Evolutionary conservation across 1,140 invertebrate species (phyloP), one percentile per base, ranked within the genome.

Genomic region (Leptinotarsa lineolata): DNA sequence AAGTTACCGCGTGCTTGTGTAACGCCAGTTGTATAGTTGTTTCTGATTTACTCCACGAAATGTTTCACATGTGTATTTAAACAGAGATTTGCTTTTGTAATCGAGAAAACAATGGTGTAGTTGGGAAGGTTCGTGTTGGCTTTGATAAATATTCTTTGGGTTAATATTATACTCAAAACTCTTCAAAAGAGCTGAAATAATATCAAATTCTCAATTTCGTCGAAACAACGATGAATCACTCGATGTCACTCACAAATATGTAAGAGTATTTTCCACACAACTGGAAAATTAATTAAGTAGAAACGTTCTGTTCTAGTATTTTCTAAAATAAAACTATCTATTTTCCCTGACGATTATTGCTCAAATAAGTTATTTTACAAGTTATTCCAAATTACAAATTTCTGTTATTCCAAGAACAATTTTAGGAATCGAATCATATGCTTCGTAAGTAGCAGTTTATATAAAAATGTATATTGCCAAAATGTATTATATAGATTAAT

Each of bases 391-490:
- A 39, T 39, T 8, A 39, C 8, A 39, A 39, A 39, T 44, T 68
- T 59, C 21, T 22, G 46, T 69, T 59, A 59, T 68, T 72, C 70
- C 46, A 48, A 69, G 68, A 24, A 69, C 21, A 72, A 58, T 74
- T 65, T 66, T 75, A 75, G 74, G 70, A 72, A 74, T 72, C 70
- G 72, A 76, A 74, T 78, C 68, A 73, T 76, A 78, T 78, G 77
- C 77, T 78, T 78, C 70, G 72, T 73, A 72, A 75, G 75, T 78
- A 78, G 77, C 75, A 75, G 68, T 68, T 75, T 75, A 73, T 69
- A 68, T 63, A 63, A 66, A 66, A 18, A 77, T 78, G 75, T 78
- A 77, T 77, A 78, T 77, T 78, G 77, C 75, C 77, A 78, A 77
- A 78, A 75, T 78, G 77, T 78, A 78, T 73, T 76, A 77, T 78